Base-by-base conservation (phyloP, 2,113 vertebrate genomes). In the Centropristis striata region DNA sequence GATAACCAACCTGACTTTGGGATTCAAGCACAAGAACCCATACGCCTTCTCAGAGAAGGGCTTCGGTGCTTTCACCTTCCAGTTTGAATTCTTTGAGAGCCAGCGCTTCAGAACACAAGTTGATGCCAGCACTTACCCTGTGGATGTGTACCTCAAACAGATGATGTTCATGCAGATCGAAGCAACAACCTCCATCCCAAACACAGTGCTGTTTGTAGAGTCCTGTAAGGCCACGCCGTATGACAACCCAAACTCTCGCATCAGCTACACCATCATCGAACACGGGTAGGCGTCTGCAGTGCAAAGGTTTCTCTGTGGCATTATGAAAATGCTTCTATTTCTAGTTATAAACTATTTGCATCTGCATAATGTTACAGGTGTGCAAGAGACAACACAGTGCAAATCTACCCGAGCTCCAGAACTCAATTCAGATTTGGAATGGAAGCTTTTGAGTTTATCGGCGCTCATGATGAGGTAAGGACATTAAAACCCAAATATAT, bases 381-480 rank as follows among this genome's bases (percentile, higher is more conserved):
- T 41, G 58, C 66, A 20, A 79, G 14, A 21, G 92, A 93, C 77
- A 42, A 75, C 14, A 90, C 90, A 1, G 60, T 91, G 10, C 25
- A 75, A 6, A 58, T 85, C 50, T 88, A 75, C 58, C 18, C 39
- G 18, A 23, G 78, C 20, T 63, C 75, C 28, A 73, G 37, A 16
- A 47, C 74, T 20, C 64, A 83, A 11, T 90, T 86, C 81, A 86
- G 80, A 36, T 90, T 93, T 81, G 83, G 78, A 75, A 83, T 92
- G 50, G 67, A 93, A 49, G 84, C 89, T 15, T 93, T 93, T 78
- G 85, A 88, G 36, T 92, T 92, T 69, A 91, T 83, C 10, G 90
- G 86, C 16, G 54, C 78, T 23, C 72, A 84, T 58, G 63, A 85
- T 1, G 32, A 91, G 71, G 92, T 92, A 46, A 87, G 36, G 53